These are phyloP conservation scores for Chionis minor DNA, from an alignment of 2,113 vertebrate genomes.

Conservation along the genomic window DNA sequence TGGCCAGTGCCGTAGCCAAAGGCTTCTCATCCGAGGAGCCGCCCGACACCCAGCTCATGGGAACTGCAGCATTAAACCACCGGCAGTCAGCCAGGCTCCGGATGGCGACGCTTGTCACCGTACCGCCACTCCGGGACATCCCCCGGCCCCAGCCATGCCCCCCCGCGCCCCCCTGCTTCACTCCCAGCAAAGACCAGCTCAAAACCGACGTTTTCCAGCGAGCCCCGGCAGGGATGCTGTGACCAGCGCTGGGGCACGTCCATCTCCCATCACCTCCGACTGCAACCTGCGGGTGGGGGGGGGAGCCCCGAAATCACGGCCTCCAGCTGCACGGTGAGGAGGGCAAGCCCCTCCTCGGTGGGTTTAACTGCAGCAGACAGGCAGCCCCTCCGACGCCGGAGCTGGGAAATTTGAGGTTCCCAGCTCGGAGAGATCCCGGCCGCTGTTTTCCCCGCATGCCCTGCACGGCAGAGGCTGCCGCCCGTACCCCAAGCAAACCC, in stretches of 20 bases:
- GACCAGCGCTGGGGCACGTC: not conserved
- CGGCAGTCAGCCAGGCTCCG: not conserved
- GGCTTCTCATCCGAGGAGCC: not conserved
- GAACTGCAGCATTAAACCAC: not conserved
- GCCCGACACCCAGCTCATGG: not conserved
- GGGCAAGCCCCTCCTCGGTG: not conserved
- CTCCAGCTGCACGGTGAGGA: not conserved
- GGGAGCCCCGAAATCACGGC: not conserved
- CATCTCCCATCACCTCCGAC: accelerated
- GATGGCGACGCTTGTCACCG: not conserved
- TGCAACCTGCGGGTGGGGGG: not conserved
- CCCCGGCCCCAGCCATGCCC: not conserved
- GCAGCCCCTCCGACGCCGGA: accelerated
- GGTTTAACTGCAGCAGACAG: not conserved
- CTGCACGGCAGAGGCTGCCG: not conserved
- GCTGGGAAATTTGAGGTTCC: not conserved
- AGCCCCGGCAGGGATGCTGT: not conserved
- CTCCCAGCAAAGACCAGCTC: not conserved
- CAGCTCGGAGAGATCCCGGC: not conserved
- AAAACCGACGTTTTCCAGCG: accelerated
- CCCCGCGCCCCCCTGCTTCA: not conserved
- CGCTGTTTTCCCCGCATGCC: accelerated
- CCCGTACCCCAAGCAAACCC: not conserved
- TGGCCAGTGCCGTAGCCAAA: not conserved
- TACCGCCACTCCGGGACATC: not conserved